Percentiles rank a stretch among this genome's conserved stretches.
These are phyloP conservation scores for Percopsis omiscomaycus DNA, from an alignment of 2,797 vertebrate species.

Conservation along the genomic window DNA sequence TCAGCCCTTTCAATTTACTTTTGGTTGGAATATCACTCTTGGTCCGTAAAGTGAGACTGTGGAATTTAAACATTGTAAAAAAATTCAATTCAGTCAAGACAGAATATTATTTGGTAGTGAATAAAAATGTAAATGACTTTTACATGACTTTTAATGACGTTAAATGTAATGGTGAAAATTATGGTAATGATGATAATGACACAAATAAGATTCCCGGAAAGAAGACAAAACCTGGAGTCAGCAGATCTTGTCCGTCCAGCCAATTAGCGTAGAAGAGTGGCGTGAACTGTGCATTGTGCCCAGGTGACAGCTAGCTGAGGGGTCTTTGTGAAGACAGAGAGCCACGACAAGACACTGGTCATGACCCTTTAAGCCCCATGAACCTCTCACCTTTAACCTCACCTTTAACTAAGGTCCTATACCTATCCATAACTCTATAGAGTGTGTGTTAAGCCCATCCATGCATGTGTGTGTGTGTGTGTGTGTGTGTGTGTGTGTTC, in stretches of 20 bases:
- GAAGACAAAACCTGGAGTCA: neutral
- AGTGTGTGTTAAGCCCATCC: neutral
- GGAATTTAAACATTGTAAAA: too few species aligned
- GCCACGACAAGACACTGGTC: neutral
- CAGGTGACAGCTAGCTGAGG: neutral
- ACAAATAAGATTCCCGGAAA: neutral
- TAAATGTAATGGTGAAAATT: too few species aligned
- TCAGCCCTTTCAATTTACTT: too few species aligned
- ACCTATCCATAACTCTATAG: neutral
- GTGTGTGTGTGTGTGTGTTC: constrained; percentile 3
- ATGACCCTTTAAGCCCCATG: neutral
- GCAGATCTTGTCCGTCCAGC: neutral
- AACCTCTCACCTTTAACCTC: neutral
- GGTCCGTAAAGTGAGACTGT: too few species aligned
- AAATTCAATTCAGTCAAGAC: too few species aligned
- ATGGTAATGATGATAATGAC: too few species aligned
- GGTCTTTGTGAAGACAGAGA: neutral
- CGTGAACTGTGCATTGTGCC: neutral
- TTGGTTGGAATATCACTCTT: too few species aligned
- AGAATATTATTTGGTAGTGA: too few species aligned
- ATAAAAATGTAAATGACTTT: too few species aligned
- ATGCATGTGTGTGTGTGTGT: neutral
- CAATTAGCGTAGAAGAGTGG: too few species aligned
- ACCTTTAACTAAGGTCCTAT: neutral
- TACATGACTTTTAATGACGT: too few species aligned